Evolutionary conservation across 1,140 invertebrate genomes (phyloP).

Genomic region (Asobara japonica): DNA sequence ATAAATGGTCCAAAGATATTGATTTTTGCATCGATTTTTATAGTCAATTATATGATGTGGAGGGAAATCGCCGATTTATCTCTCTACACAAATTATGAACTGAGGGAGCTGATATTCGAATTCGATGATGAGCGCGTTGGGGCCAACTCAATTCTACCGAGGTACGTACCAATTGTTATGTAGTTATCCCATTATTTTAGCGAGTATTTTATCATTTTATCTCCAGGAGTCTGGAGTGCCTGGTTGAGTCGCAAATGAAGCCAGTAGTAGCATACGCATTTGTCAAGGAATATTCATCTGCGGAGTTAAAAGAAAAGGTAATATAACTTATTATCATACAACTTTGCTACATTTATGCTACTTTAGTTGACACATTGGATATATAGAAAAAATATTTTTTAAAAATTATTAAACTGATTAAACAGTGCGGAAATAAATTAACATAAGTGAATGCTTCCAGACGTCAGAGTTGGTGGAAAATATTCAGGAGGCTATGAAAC

Average conservation of each 20-base stretch:
- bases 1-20: no score
- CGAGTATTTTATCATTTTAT: no score
- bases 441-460: no score
- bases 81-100: background rate
- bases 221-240: background rate
- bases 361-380: background rate
- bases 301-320: background rate
- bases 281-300: background rate
- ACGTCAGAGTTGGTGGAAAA: background rate
- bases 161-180: no score
- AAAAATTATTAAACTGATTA: background rate
- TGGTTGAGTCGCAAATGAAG: background rate
- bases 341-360: background rate
- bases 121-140: background rate
- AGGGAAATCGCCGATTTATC: background rate
- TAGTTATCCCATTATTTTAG: no score
- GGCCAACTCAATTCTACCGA: background rate
- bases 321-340: background rate
- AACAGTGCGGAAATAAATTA: background rate
- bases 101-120: background rate
- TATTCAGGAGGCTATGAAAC: background rate
- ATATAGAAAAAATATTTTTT: background rate
- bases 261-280: background rate
- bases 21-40: background rate
- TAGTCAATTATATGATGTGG: slow-evolving; percentile 3